Evolutionary conservation across 1,140 invertebrate genomes (phyloP).

Genomic region (Trissolcus basalis): DNA sequence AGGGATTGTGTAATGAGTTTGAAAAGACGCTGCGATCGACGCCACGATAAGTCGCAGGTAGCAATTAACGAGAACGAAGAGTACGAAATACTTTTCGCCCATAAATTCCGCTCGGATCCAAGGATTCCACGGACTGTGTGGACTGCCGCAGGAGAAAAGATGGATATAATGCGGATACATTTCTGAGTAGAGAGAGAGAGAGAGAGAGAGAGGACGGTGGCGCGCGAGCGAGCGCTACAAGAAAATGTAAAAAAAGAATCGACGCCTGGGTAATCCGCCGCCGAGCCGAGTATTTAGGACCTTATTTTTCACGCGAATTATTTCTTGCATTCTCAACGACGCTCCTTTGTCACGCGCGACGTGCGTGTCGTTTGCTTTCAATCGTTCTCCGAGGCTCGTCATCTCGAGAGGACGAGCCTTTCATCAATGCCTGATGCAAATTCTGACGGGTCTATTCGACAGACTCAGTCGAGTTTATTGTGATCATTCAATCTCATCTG

Average conservation of each 20-base stretch:
- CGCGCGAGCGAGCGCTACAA: slow-evolving; percentile 24
- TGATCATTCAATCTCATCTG: too few relatives aligned
- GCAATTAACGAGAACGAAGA: slow-evolving; percentile 50
- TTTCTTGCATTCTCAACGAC: slow-evolving; percentile 3
- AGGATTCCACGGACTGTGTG: slow-evolving; percentile 23
- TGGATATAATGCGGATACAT: slow-evolving; percentile 45
- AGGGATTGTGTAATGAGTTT: slow-evolving; percentile 34
- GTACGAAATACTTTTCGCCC: slow-evolving; percentile 52
- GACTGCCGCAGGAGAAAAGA: slow-evolving; percentile 32
- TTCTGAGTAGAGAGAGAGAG: slow-evolving; percentile 32
- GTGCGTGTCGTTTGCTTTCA: too few relatives aligned
- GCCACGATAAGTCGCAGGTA: slow-evolving; percentile 42
- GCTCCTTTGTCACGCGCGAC: not conserved
- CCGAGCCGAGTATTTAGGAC: slow-evolving; percentile 17
- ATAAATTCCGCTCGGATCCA: slow-evolving; percentile 39
- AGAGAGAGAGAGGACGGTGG: slow-evolving; percentile 15
- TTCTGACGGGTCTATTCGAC: too few relatives aligned
- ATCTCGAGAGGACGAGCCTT: not conserved
- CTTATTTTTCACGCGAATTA: slow-evolving; percentile 31
- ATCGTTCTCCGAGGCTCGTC: not conserved
- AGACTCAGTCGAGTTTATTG: too few relatives aligned
- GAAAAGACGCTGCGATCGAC: slow-evolving; percentile 30
- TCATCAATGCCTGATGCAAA: too few relatives aligned
- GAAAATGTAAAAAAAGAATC: slow-evolving; percentile 8
- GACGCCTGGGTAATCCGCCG: slow-evolving; percentile 11